These are phyloP conservation scores for Rachycentron canadum DNA, from an alignment of 2,797 vertebrate species.

Conservation along the genomic window DNA sequence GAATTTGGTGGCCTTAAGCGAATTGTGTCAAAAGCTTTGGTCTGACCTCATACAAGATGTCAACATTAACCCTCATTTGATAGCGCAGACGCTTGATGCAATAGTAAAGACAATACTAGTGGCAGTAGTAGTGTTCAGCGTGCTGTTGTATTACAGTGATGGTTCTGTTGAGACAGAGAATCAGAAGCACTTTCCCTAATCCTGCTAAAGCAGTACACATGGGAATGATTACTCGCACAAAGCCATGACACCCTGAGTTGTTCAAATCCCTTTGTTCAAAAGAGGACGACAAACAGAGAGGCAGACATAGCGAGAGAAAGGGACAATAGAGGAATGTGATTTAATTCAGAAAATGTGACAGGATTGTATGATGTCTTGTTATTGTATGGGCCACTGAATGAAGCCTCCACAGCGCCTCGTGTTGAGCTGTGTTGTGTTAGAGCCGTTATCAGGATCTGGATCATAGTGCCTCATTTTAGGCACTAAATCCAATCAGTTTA, in stretches of 20 bases:
- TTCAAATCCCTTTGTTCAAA: constrained; percentile 82
- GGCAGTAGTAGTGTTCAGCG: constrained; percentile 2
- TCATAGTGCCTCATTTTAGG: not conserved
- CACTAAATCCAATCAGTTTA: constrained; percentile 40
- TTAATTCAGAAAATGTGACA: constrained; percentile 73
- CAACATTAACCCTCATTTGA: constrained; percentile 21
- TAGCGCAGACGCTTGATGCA: constrained; percentile 1
- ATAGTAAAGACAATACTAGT: not conserved
- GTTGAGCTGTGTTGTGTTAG: constrained; percentile 48
- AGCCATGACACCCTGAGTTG: constrained; percentile 80
- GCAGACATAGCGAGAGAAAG: constrained; percentile 28
- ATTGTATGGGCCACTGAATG: constrained; percentile 57
- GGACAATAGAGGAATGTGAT: constrained; percentile 68
- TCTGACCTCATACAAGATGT: not conserved
- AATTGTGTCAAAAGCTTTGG: constrained; percentile 8
- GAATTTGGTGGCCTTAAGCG: not conserved
- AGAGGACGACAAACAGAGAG: constrained; percentile 63
- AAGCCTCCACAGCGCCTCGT: constrained; percentile 30
- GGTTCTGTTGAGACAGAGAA: constrained; percentile 64
- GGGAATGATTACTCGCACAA: constrained; percentile 81
- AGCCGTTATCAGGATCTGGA: constrained; percentile 25
- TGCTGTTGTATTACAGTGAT: constrained; percentile 49
- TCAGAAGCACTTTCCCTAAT: constrained; percentile 78
- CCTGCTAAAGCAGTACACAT: constrained; percentile 77
- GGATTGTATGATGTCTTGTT: constrained; percentile 60